Evolutionary conservation across 2,888 invertebrate species (phyloP).

Genomic region (Balanococcus diminutus): DNA sequence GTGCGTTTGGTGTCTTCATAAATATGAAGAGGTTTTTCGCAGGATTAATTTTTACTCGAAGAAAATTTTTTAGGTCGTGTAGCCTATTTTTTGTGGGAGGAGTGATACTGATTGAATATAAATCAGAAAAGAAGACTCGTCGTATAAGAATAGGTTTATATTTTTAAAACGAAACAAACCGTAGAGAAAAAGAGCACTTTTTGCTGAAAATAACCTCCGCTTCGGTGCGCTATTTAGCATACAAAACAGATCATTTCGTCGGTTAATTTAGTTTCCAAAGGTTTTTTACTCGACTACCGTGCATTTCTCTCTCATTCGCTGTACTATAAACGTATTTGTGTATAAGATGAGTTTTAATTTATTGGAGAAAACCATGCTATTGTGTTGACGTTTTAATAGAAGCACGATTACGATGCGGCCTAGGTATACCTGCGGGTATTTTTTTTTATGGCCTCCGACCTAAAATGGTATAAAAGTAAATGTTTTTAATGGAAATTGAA

Average conservation of each 20-base stretch:
- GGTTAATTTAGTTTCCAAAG: constrained; percentile 39
- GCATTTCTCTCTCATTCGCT: neutral
- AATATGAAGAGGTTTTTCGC: no score
- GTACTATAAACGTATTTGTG: neutral
- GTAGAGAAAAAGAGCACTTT: neutral
- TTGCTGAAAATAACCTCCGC: constrained; percentile 13
- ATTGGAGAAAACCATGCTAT: constrained; percentile 12
- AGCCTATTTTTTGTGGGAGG: no score
- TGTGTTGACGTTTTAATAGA: constrained; percentile 31
- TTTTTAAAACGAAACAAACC: no score
- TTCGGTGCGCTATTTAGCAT: constrained; percentile 15
- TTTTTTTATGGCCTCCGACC: neutral
- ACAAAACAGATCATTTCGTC: constrained; percentile 31
- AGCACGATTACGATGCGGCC: neutral
- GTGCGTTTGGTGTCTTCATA: no score
- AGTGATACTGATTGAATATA: neutral
- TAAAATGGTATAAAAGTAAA: neutral
- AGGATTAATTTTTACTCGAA: no score
- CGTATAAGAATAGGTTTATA: no score
- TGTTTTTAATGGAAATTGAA: constrained; percentile 11
- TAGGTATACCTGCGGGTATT: neutral
- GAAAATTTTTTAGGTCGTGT: no score
- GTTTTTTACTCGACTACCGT: neutral
- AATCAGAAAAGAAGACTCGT: neutral
- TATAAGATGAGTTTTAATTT: constrained; percentile 17